Evolutionary conservation across 2,888 invertebrate species (phyloP).

Genomic region (Sceliomorpha sp.): DNA sequence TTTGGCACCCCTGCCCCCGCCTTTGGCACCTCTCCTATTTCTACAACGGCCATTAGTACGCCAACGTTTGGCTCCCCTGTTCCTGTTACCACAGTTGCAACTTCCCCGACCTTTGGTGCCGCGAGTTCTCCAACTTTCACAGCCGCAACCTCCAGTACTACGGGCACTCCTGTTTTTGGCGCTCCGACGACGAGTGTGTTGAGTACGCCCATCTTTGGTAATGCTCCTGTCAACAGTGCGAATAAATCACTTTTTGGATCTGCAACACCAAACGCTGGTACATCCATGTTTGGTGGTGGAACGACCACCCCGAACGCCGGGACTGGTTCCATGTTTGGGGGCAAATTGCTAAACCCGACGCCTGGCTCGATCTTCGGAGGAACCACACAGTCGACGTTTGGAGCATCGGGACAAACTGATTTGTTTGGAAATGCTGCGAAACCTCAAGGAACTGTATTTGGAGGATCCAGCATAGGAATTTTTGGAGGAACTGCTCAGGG

Average conservation of each 20-base stretch:
- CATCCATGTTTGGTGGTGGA: conserved; percentile 55
- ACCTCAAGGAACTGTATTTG: conserved; percentile 48
- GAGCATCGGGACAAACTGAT: conserved; percentile 19
- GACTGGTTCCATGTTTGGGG: no score
- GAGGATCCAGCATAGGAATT: conserved; percentile 45
- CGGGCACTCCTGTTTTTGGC: conserved; percentile 53
- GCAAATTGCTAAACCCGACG: no score
- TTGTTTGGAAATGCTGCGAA: conserved; percentile 46
- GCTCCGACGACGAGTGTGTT: conserved; percentile 13
- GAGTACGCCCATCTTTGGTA: conserved; percentile 50
- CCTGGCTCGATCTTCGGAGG: conserved; percentile 61
- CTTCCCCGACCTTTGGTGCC: conserved; percentile 17
- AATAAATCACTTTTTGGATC: conserved; percentile 43
- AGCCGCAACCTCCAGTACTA: conserved; percentile 24
- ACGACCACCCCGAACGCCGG: conserved; percentile 7
- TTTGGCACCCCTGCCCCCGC: no score
- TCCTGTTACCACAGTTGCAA: neutral
- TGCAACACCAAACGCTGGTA: conserved; percentile 30
- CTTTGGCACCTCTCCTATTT: conserved; percentile 2
- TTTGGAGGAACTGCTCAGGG: conserved; percentile 55
- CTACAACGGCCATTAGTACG: conserved; percentile 3
- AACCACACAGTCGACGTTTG: conserved; percentile 25
- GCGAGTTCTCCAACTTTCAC: conserved; percentile 51
- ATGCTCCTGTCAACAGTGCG: conserved; percentile 14
- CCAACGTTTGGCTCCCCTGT: neutral